Evolutionary conservation across 2,113 vertebrate species (phyloP), one percentile per base, ranked within the genome.

Genomic region (Labeo rohita): DNA sequence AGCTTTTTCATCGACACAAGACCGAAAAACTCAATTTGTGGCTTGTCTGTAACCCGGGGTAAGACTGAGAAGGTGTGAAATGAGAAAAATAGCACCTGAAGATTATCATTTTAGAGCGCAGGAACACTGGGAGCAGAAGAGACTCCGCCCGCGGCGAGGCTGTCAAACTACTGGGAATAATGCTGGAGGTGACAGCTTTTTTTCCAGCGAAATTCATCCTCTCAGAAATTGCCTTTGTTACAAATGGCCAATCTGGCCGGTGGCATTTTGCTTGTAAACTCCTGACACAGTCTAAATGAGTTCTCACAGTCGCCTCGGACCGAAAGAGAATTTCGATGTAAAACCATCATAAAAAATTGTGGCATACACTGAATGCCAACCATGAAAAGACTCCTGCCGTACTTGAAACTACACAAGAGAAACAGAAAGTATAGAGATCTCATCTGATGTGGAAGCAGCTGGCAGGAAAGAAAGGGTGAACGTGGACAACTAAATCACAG

Each of bases 41-140:
- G 45, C 34, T 87, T 47, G 13, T 45, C 80, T 84, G 23, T 85
- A 85, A 68, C 85, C 85, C 11, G 15, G 47, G 78, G 85, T 80
- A 65, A 50, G 78, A 73, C 18, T 81, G 84, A 50, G 68, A 85
- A 85, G 2, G 88, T 87, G 87, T 88, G 85, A 89, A 88, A 88
- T 86, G 80, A 87, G 80, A 88, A 85, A 84, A 80, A 61, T 56
- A 83, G 54, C 84, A 88, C 78, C 87, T 85, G 73, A 73, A 89
- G 66, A 91, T 85, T 88, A 80, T 59, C 36, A 78, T 72, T 88
- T 65, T 86, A 80, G 82, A 89, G 54, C 16, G 13, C 23, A 34
- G 36, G 28, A 43, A 77, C 34, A 82, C 43, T 77, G 54, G 84
- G 76, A 84, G 61, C 6, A 21, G 66, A 47, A 45, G 12, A 47